Evolutionary conservation across 2,888 invertebrate genomes (phyloP), one percentile per base, ranked within the genome.

Genomic region (Tetragnatha montana): DNA sequence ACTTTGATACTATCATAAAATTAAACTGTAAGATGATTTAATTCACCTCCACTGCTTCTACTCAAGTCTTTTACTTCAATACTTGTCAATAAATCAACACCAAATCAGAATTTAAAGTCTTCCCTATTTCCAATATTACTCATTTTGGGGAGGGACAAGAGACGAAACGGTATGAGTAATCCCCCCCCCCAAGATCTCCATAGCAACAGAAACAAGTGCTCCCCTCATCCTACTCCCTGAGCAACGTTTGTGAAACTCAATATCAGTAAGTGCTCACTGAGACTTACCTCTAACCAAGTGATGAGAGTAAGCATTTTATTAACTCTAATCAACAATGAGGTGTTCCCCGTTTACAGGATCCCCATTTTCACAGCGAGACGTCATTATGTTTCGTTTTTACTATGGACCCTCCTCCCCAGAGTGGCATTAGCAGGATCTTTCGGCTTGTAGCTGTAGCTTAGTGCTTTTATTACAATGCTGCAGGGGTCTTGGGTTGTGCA

Each of bases 261-360:
- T 60, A 60, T 60, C 60, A 60, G 60, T 60, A 60, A 60, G 60
- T 60, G 60, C 60, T 60, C 17, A 35, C 17, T 60, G 60, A 60
- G 12, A 17, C 60, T 60, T 17, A 60, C 60, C 12, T 60, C 35
- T 35, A 4, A 6, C 60, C 60, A 60, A 60, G 14, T 60, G 60
- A 60, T 60, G 60, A 60, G 60, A 60, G 60, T 60, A 60, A 60
- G 60, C 60, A 60, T 60, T 60, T 60, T 60, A 60, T 60, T 60
- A 60, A 60, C 60, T 60, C 60, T 60, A 60, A 60, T 60, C 60
- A 60, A 60, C 60, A 60, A 12, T 8, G 60, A 17, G 60, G 17
- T 60, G 14, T 4, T 60, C 10, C 17, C 60, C 60, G 60, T 60
- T 60, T 60, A 60, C 60, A 60, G 60, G 17, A 60, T 60, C 6